Evolutionary conservation across 1,140 invertebrate species (phyloP).

Genomic region (Plodia interpunctella): DNA sequence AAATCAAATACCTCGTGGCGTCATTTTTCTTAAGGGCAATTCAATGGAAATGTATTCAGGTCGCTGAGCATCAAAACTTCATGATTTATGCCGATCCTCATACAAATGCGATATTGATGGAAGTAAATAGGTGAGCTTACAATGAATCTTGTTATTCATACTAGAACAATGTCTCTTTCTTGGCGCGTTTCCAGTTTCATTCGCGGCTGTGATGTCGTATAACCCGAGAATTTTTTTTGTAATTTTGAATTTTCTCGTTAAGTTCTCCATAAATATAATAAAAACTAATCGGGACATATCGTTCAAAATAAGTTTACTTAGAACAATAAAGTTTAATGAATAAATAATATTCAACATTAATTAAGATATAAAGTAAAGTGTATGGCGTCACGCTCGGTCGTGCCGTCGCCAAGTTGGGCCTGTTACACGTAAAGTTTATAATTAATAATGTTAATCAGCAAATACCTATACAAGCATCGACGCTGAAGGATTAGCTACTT

Average conservation of each 20-base stretch:
- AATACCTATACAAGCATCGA: not conserved
- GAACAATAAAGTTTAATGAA: no score
- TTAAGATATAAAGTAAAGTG: no score
- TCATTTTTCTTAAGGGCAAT: not conserved
- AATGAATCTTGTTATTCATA: no score
- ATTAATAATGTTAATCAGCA: not conserved
- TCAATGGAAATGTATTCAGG: not conserved
- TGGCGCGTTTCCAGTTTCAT: no score
- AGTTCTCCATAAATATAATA: no score
- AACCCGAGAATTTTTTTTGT: no score
- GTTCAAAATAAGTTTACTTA: no score
- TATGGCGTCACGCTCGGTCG: not conserved
- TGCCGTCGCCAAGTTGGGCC: not conserved
- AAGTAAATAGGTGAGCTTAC: not conserved
- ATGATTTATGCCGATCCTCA: not conserved
- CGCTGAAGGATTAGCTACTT: slow-evolving; percentile 1
- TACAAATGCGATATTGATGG: not conserved
- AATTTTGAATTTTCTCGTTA: no score
- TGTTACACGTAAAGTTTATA: not conserved
- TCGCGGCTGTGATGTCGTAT: no score
- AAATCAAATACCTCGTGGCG: not conserved
- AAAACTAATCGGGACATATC: no score
- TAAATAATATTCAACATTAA: no score
- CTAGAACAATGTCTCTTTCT: no score
- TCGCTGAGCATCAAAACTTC: not conserved